Conservation (phyloP, 1,140 invertebrate genomes). For the Helicoverpa zea region DNA sequence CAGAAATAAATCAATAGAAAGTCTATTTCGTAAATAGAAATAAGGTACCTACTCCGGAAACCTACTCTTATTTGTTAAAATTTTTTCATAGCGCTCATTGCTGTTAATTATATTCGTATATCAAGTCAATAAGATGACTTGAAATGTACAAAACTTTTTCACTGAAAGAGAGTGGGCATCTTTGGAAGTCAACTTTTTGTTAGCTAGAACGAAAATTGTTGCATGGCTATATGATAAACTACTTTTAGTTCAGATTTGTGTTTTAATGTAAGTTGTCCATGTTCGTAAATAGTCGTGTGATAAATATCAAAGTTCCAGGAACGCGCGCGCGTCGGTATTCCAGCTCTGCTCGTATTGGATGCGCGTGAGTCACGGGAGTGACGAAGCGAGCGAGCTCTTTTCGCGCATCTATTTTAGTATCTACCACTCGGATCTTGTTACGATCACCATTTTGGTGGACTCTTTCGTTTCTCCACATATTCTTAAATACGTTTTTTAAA, state of each 20-base stretch:
- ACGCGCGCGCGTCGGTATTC: constrained; percentile 51
- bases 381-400: constrained; percentile 68
- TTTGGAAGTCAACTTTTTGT: too few species aligned
- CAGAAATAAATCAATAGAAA: too few species aligned
- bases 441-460: constrained; percentile 75
- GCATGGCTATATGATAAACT: too few species aligned
- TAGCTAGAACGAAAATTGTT: too few species aligned
- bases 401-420: constrained; percentile 76
- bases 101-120: too few species aligned
- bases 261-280: not conserved
- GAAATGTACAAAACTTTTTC: too few species aligned
- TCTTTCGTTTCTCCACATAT: constrained; percentile 32
- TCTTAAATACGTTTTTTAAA: constrained; percentile 7
- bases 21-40: too few species aligned
- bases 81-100: too few species aligned
- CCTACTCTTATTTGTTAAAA: too few species aligned
- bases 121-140: too few species aligned
- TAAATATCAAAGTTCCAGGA: constrained; percentile 45
- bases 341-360: constrained; percentile 52
- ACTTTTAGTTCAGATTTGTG: not conserved
- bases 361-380: constrained; percentile 69
- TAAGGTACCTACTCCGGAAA: too few species aligned
- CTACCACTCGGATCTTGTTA: constrained; percentile 77
- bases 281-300: constrained; percentile 41
- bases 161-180: too few species aligned